Conservation (phyloP, 2,888 invertebrate genomes). For the Eudasyphora cyanicolor region DNA sequence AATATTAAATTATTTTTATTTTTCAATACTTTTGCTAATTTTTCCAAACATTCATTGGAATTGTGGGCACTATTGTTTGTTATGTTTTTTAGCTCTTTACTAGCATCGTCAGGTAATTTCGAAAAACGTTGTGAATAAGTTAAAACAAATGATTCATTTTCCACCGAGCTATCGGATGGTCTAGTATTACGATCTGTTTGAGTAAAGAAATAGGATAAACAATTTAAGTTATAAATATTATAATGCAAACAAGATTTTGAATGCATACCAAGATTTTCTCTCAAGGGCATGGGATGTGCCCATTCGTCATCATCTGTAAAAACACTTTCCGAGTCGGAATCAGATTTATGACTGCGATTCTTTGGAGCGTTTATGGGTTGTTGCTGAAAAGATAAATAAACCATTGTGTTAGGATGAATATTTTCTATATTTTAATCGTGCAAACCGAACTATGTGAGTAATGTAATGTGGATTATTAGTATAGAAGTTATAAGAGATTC, state of each 20-base stretch:
- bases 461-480: too few relatives aligned
- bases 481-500: too few relatives aligned
- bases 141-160: constrained; percentile 82
- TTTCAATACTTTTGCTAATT: constrained; percentile 82
- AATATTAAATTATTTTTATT: constrained; percentile 79
- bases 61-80: constrained; percentile 23
- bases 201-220: neutral
- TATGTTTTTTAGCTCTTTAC: constrained; percentile 48
- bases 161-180: constrained; percentile 82
- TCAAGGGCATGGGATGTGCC: constrained; percentile 81
- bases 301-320: constrained; percentile 87
- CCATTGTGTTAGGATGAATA: neutral
- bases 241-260: too few relatives aligned
- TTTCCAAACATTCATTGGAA: constrained; percentile 67
- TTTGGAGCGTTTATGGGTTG: constrained; percentile 66
- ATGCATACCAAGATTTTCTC: constrained; percentile 77
- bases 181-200: constrained; percentile 79
- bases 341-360: constrained; percentile 77
- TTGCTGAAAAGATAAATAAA: constrained; percentile 71
- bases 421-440: too few relatives aligned
- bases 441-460: neutral
- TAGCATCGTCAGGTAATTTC: constrained; percentile 79
- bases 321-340: constrained; percentile 86
- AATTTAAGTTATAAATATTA: neutral
- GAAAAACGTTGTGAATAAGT: constrained; percentile 83